phyloP scores from a whole-genome alignment of 2,113 vertebrate genomes.

The Mixornis gularis region DNA sequence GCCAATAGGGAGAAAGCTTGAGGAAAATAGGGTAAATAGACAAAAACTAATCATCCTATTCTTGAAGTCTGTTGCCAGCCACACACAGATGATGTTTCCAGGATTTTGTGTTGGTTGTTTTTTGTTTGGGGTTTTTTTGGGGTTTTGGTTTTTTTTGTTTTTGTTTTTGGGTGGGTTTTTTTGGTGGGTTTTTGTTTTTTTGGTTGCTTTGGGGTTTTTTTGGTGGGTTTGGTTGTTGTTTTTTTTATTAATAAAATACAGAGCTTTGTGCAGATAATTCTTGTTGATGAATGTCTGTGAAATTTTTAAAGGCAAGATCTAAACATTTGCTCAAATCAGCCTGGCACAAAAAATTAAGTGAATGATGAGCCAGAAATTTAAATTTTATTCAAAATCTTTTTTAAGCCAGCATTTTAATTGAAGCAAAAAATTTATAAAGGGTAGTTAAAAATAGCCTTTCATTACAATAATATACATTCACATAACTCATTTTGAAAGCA shows the following conservation, averaged over 20 bases:
- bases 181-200: neutral
- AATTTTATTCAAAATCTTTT: neutral
- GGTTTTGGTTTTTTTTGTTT: no score
- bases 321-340: slow-evolving; percentile 1
- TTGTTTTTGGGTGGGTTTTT: neutral
- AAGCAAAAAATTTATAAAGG: neutral
- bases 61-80: slow-evolving; percentile 51
- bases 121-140: neutral
- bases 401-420: neutral
- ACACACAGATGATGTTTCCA: slow-evolving; percentile 9
- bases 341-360: neutral
- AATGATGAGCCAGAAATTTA: neutral
- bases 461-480: neutral
- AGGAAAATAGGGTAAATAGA: slow-evolving; percentile 51
- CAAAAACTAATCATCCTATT: slow-evolving; percentile 48
- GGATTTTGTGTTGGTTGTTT: neutral
- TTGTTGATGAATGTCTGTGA: slow-evolving; percentile 4
- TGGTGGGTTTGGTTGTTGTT: no score
- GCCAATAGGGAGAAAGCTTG: slow-evolving; percentile 40
- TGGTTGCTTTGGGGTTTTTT: no score
- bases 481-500: neutral
- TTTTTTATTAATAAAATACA: slow-evolving; percentile 12
- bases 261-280: slow-evolving; percentile 41
- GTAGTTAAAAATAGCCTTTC: neutral
- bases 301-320: neutral